Percentiles rank a stretch among this genome's conserved stretches.
Evolutionary conservation across 1,140 invertebrate genomes (phyloP).

Genomic region (Lanistes nyassanus): DNA sequence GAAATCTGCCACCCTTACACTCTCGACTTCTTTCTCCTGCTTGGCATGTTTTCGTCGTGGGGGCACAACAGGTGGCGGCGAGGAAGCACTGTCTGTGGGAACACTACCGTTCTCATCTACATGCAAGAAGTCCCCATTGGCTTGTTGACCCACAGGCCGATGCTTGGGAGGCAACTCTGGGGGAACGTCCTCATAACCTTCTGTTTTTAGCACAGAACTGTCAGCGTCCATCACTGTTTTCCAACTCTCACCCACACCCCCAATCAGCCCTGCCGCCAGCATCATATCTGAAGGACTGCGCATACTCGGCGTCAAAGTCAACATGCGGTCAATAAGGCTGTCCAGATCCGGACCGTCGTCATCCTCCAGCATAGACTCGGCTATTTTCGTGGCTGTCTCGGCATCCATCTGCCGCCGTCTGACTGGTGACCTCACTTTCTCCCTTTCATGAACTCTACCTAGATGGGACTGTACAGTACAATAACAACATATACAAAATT

Average conservation of each 20-base stretch:
- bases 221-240: background rate
- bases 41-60: constrained; percentile 46
- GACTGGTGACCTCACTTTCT: constrained; percentile 1
- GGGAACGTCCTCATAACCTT: constrained; percentile 39
- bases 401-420: background rate
- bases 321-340: constrained; percentile 51
- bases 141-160: constrained; percentile 32
- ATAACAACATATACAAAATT: too few relatives aligned
- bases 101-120: constrained; percentile 25
- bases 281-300: constrained; percentile 35
- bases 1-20: too few relatives aligned
- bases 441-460: background rate
- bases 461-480: background rate
- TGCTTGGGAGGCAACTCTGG: constrained; percentile 61
- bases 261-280: constrained; percentile 11
- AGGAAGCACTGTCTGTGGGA: constrained; percentile 7
- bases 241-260: background rate
- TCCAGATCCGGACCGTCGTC: constrained; percentile 56
- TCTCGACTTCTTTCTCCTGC: constrained; percentile 39
- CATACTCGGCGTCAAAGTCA: constrained; percentile 53
- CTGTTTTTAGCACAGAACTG: background rate
- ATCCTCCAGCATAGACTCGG: constrained; percentile 18
- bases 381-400: constrained; percentile 6
- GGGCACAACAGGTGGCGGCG: constrained; percentile 49
- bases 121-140: constrained; percentile 52